These are phyloP conservation scores for Anolis sagrei DNA, from an alignment of 2,113 vertebrate species.

Conservation along the genomic window DNA sequence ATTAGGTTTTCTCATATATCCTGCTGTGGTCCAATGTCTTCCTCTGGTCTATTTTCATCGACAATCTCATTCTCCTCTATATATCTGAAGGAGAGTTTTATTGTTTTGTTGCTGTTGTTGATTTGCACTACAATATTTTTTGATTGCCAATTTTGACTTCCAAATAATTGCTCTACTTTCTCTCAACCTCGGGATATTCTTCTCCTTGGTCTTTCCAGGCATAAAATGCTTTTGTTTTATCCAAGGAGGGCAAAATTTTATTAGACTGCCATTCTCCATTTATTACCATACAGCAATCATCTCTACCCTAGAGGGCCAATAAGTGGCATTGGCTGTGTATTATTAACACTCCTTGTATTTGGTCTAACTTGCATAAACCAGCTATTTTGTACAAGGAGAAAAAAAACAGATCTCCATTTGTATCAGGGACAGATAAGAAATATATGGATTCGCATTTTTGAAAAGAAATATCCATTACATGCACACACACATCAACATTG, in stretches of 20 bases:
- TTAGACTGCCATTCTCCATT: not conserved
- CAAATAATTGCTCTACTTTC: slow-evolving; percentile 26
- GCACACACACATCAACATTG: too few relatives aligned
- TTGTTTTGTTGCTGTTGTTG: slow-evolving; percentile 51
- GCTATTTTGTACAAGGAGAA: too few relatives aligned
- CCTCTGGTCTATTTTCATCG: slow-evolving; percentile 48
- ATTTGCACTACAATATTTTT: slow-evolving; percentile 51
- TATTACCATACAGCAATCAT: not conserved
- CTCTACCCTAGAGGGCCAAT: not conserved
- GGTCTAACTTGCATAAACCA: not conserved
- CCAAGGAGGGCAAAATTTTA: slow-evolving; percentile 18
- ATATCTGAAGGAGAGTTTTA: slow-evolving; percentile 40
- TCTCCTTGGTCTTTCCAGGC: slow-evolving; percentile 28
- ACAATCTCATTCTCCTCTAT: slow-evolving; percentile 38
- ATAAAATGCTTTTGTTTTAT: slow-evolving; percentile 38
- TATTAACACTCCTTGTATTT: not conserved
- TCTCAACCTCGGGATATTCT: slow-evolving; percentile 26
- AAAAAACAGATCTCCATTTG: too few relatives aligned
- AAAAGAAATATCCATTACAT: too few relatives aligned
- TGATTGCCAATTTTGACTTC: slow-evolving; percentile 40
- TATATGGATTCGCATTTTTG: too few relatives aligned
- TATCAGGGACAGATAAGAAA: too few relatives aligned
- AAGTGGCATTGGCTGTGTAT: not conserved
- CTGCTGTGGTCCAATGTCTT: slow-evolving; percentile 39
- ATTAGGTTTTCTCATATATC: slow-evolving; percentile 59